Conservation (phyloP, 2,113 vertebrate species). For the Plectropomus leopardus region DNA sequence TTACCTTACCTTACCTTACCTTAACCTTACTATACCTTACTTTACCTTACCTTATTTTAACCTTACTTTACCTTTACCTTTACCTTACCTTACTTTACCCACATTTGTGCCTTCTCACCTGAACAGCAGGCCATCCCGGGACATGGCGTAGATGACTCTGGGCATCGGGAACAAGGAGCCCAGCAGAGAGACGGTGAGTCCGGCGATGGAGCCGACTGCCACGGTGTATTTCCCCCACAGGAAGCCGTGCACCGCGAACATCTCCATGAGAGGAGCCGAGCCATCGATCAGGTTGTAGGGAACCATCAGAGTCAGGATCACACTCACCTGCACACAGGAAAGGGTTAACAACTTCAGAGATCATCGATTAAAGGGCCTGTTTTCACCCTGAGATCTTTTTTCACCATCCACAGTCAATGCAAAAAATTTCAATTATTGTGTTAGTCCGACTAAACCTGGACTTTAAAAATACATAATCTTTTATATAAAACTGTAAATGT, state of each 20-base stretch:
- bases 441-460: no score
- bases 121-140: conserved; percentile 96
- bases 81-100: no score
- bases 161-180: conserved; percentile 99
- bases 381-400: no score
- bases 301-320: conserved; percentile 96
- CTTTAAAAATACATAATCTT: no score
- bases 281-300: conserved; percentile 94
- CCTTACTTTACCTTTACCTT: no score
- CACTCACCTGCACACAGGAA: conserved; percentile 88
- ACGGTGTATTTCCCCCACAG: conserved; percentile 92
- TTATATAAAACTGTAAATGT: no score
- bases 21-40: no score
- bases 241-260: conserved; percentile 94
- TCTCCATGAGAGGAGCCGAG: conserved; percentile 97
- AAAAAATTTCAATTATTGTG: no score
- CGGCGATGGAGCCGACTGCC: conserved; percentile 92
- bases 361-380: no score
- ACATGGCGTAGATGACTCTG: conserved; percentile 97
- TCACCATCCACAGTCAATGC: no score
- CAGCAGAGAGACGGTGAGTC: conserved; percentile 94
- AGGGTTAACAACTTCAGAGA: not conserved
- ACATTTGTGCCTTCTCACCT: conserved; percentile 85
- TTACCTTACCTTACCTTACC: no score
- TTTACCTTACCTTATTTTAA: no score